Percentiles rank a stretch among this genome's conserved stretches.
phyloP scores from a whole-genome alignment of 1,140 invertebrate species.

The Apis dorsata region DNA sequence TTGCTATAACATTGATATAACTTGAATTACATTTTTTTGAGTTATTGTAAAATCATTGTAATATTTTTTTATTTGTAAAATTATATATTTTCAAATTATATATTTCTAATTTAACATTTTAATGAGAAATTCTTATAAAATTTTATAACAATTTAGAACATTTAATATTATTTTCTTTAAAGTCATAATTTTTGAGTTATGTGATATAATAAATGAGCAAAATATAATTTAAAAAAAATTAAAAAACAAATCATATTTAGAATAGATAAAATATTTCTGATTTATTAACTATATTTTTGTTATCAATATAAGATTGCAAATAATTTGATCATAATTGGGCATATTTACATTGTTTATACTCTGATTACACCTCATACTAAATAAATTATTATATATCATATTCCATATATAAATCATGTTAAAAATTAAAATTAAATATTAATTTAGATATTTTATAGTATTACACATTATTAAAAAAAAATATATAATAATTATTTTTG shows the following conservation, averaged over 20 bases:
- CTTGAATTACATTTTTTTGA: no score
- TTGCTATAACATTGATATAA: no score
- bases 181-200: no score
- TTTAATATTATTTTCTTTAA: no score
- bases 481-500: constrained; percentile 51
- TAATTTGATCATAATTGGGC: neutral
- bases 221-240: neutral
- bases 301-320: neutral
- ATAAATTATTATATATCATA: neutral
- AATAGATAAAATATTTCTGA: constrained; percentile 42
- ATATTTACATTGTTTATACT: neutral
- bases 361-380: neutral
- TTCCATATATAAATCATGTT: neutral
- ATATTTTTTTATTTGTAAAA: no score
- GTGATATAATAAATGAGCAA: no score
- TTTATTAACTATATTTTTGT: constrained; percentile 16
- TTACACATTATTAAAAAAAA: constrained; percentile 2
- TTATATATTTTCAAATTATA: no score
- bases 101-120: no score
- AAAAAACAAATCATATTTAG: constrained; percentile 8
- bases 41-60: no score
- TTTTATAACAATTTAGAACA: no score
- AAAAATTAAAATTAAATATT: neutral
- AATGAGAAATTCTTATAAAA: no score
- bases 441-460: no score